phyloP scores from a whole-genome alignment of 2,113 vertebrate genomes.

The Sinocyclocheilus anshuiensis region DNA sequence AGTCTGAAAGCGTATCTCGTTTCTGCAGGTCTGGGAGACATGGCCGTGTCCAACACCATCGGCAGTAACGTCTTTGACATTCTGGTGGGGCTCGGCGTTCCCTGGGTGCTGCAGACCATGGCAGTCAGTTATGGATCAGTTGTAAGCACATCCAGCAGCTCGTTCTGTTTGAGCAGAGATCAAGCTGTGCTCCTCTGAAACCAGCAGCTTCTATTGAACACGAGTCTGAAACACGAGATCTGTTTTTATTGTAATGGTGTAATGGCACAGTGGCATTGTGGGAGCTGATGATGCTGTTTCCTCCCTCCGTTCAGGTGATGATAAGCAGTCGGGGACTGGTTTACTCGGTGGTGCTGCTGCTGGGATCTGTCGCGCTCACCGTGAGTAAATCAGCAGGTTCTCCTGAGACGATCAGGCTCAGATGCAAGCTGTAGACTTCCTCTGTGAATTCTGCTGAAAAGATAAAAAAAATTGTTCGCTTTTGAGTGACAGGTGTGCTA shows the following conservation, averaged over 20 bases:
- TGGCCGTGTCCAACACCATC: conserved; percentile 96
- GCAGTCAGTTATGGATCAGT: conserved; percentile 84
- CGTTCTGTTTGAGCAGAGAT: neutral
- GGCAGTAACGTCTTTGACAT: conserved; percentile 99
- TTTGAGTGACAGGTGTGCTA: neutral
- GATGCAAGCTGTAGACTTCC: neutral
- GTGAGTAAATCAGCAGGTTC: conserved; percentile 75
- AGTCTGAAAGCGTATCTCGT: neutral
- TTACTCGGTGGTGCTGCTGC: conserved; percentile 90
- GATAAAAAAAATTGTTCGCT: neutral
- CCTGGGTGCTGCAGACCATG: conserved; percentile 95
- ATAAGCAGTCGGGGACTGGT: conserved; percentile 94
- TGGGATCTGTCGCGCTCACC: conserved; percentile 93
- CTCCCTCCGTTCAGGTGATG: conserved; percentile 77
- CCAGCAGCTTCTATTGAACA: neutral
- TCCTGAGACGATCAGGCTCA: neutral
- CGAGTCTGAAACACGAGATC: neutral
- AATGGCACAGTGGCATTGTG: neutral
- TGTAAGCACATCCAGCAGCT: conserved; percentile 66
- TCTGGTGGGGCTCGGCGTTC: conserved; percentile 91
- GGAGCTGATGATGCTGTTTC: neutral
- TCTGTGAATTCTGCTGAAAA: neutral
- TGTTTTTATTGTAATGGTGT: neutral
- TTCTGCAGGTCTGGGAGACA: conserved; percentile 89
- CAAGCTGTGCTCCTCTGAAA: neutral